These are phyloP conservation scores for Dicentrarchus labrax DNA, from an alignment of 2,113 vertebrate species.

Conservation along the genomic window DNA sequence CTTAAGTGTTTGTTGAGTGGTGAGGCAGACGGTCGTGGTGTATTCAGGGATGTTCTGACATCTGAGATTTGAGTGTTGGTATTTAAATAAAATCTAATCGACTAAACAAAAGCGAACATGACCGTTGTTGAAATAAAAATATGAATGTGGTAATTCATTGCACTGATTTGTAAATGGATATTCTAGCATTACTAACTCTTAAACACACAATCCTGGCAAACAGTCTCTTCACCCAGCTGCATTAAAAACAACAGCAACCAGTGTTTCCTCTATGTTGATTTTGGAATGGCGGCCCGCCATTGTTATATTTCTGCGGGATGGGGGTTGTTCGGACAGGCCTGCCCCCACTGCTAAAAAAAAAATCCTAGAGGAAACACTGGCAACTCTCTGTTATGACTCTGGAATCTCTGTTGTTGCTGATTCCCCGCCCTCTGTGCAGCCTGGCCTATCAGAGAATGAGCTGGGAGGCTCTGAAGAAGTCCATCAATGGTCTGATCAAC, in stretches of 20 bases:
- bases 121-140: background rate
- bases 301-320: no score
- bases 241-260: background rate
- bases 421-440: conserved; percentile 77
- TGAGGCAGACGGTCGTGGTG: no score
- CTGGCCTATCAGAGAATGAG: conserved; percentile 99
- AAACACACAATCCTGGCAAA: background rate
- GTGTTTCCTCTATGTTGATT: no score
- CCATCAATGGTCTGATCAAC: conserved; percentile 98
- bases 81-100: background rate
- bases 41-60: no score
- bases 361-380: no score
- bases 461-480: conserved; percentile 99
- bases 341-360: no score
- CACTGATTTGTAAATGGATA: no score
- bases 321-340: no score
- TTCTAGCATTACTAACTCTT: background rate
- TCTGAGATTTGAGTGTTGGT: background rate
- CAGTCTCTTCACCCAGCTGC: background rate
- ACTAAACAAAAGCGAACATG: background rate
- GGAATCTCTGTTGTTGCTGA: background rate
- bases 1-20: no score
- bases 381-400: no score
- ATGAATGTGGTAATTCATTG: background rate
- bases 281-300: no score